Evolutionary conservation across 2,113 vertebrate species (phyloP).

Genomic region (Macrotus californicus): DNA sequence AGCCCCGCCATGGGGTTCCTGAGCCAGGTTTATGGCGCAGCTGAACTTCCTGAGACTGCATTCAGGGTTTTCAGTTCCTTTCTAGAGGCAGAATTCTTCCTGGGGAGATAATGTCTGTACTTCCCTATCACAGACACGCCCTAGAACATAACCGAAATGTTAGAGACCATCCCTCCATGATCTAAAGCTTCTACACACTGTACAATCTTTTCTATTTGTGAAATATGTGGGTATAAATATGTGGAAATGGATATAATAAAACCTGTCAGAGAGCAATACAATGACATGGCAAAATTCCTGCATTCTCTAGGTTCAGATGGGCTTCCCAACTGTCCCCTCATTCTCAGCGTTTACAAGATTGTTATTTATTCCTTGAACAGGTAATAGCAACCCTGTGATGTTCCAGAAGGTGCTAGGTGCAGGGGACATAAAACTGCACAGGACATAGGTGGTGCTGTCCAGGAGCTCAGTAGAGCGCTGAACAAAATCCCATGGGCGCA

Average conservation of each 20-base stretch:
- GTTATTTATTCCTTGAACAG: neutral
- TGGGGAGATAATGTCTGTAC: neutral
- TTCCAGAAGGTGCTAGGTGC: neutral
- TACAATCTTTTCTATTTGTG: neutral
- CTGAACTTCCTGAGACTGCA: neutral
- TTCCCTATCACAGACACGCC: neutral
- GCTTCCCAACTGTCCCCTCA: neutral
- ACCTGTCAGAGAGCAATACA: neutral
- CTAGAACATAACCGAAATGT: neutral
- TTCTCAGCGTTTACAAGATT: neutral
- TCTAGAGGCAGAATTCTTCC: constrained; percentile 1
- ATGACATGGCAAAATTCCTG: neutral
- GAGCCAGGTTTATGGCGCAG: neutral
- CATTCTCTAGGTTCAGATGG: neutral
- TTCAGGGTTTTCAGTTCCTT: neutral
- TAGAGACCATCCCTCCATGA: neutral
- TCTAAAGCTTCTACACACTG: neutral
- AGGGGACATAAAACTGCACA: neutral
- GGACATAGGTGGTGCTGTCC: neutral
- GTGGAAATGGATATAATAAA: neutral
- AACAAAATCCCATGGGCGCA: neutral
- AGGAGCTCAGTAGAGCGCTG: neutral
- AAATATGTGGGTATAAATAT: neutral
- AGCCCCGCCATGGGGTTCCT: neutral
- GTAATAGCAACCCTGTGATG: neutral